Percentiles rank a stretch among this genome's conserved stretches.
phyloP scores from a whole-genome alignment of 1,140 invertebrate species.

The Arion vulgaris region DNA sequence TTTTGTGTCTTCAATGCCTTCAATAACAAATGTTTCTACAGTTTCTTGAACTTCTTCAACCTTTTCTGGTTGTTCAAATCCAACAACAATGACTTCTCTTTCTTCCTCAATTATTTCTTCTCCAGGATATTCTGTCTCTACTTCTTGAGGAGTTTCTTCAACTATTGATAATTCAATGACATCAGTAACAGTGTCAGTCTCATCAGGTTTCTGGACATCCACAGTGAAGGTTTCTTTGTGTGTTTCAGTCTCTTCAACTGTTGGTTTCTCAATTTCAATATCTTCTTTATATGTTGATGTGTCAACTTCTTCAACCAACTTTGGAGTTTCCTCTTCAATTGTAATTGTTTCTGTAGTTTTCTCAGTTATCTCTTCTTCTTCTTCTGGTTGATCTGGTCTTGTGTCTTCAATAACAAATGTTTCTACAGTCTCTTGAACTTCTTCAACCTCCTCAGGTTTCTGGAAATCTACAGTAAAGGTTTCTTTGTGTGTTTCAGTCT shows the following conservation, averaged over 20 bases:
- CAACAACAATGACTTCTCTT: slow-evolving; percentile 38
- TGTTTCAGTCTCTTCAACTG: slow-evolving; percentile 6
- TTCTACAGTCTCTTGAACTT: slow-evolving; percentile 2
- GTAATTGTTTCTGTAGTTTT: slow-evolving; percentile 18
- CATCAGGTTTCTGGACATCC: slow-evolving; percentile 34
- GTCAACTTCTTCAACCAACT: slow-evolving; percentile 36
- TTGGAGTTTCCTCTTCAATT: slow-evolving; percentile 31
- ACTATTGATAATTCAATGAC: slow-evolving; percentile 33
- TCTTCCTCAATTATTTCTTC: slow-evolving; percentile 35
- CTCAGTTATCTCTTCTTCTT: neutral
- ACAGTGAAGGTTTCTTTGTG: slow-evolving; percentile 33
- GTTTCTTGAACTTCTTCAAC: slow-evolving; percentile 1
- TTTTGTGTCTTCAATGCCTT: slow-evolving; percentile 5
- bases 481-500: slow-evolving; percentile 29
- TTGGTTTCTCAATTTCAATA: slow-evolving; percentile 20
- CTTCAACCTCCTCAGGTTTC: slow-evolving; percentile 33
- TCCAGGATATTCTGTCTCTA: slow-evolving; percentile 25
- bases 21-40: neutral
- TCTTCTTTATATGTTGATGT: slow-evolving; percentile 31
- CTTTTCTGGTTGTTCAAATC: slow-evolving; percentile 28
- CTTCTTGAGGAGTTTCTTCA: slow-evolving; percentile 30
- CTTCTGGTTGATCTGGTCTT: neutral
- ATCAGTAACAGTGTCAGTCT: slow-evolving; percentile 22
- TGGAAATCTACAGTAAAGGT: slow-evolving; percentile 33
- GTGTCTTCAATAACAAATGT: slow-evolving; percentile 25